Evolutionary conservation across 2,888 invertebrate genomes (phyloP).

Genomic region (Caenorhabditis afra): DNA sequence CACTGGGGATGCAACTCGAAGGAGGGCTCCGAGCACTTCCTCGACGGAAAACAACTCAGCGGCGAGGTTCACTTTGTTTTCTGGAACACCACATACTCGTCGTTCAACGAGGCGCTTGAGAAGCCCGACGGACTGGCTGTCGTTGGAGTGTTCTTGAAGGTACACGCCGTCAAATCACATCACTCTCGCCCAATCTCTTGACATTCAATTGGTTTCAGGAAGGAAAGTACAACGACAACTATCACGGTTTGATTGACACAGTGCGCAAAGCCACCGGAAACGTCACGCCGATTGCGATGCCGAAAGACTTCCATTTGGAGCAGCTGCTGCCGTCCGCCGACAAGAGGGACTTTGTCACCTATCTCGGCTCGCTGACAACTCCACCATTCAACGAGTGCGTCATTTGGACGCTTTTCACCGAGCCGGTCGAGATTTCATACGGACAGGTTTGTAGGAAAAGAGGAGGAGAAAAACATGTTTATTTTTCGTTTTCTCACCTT

Average conservation of each 20-base stretch:
- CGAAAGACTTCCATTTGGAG: conserved; percentile 62
- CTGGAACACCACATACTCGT: conserved; percentile 75
- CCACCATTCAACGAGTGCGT: conserved; percentile 81
- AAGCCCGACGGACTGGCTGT: conserved; percentile 77
- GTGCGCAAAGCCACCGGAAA: conserved; percentile 64
- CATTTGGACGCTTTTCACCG: conserved; percentile 81
- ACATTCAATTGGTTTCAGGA: no score
- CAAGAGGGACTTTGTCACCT: conserved; percentile 80
- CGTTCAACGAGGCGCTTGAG: conserved; percentile 70
- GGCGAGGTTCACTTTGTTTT: conserved; percentile 79
- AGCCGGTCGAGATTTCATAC: conserved; percentile 80
- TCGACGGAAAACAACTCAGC: conserved; percentile 71
- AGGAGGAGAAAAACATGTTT: no score
- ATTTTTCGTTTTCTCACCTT: no score
- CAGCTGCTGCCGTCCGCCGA: conserved; percentile 64
- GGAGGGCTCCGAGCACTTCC: conserved; percentile 76
- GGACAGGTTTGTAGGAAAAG: conserved; percentile 61
- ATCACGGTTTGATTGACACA: conserved; percentile 68
- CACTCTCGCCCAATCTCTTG: no score
- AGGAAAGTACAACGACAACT: conserved; percentile 65
- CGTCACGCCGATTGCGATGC: conserved; percentile 57
- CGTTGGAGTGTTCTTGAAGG: conserved; percentile 76
- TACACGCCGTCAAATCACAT: conserved; percentile 28
- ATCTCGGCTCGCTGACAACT: conserved; percentile 81
- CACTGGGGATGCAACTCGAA: conserved; percentile 76